Conservation (phyloP, 2,113 vertebrate species). For the Chascanopsetta lugubris region DNA sequence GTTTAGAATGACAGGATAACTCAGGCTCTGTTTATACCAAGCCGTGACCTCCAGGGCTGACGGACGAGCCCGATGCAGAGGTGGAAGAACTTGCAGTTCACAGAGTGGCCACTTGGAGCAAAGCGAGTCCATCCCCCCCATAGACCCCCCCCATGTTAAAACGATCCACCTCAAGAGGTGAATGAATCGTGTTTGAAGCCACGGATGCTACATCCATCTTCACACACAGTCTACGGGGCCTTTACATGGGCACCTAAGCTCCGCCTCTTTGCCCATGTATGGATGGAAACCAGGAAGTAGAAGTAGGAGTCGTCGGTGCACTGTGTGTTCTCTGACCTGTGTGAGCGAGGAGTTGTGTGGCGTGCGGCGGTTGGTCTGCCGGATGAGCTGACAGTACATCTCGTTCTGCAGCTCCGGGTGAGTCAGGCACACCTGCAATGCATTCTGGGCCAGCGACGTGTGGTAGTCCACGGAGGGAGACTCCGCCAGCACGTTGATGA, state of each 20-base stretch:
- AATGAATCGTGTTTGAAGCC: too few relatives aligned
- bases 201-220: too few relatives aligned
- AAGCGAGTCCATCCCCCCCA: too few relatives aligned
- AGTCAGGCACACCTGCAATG: constrained; percentile 89
- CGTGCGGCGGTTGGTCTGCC: constrained; percentile 85
- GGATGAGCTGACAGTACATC: constrained; percentile 90
- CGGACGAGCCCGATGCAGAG: too few relatives aligned
- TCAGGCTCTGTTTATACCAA: not conserved
- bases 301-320: not conserved
- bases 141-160: too few relatives aligned
- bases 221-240: too few relatives aligned
- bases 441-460: constrained; percentile 89
- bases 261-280: not conserved
- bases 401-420: constrained; percentile 91
- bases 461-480: constrained; percentile 90
- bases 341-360: constrained; percentile 86
- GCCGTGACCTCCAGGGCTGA: not conserved
- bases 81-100: too few relatives aligned
- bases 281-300: not conserved
- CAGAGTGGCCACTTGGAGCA: too few relatives aligned
- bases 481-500: constrained; percentile 91
- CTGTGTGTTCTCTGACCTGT: constrained; percentile 88
- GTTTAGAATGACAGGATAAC: not conserved
- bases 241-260: too few relatives aligned
- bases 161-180: too few relatives aligned